Percentiles rank a stretch among this genome's conserved stretches.
These are phyloP conservation scores for Drosophila punjabiensis DNA, from an alignment of 1,140 invertebrate species.

Conservation along the genomic window DNA sequence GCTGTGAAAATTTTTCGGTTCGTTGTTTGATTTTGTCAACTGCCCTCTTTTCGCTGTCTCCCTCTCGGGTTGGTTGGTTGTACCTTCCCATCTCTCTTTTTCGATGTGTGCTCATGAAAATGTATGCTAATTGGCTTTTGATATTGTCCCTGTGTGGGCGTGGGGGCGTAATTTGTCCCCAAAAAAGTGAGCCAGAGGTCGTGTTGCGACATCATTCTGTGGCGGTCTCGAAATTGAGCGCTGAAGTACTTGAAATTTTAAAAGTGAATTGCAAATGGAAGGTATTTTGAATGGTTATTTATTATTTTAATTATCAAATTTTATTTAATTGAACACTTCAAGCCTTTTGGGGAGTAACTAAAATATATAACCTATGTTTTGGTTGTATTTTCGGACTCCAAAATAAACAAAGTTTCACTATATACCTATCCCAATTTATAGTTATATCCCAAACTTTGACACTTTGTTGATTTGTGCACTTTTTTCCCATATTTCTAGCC, in stretches of 20 bases:
- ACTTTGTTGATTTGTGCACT: constrained; percentile 68
- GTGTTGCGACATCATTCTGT: constrained; percentile 54
- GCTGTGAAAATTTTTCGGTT: constrained; percentile 72
- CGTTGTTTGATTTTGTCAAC: constrained; percentile 73
- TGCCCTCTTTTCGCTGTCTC: constrained; percentile 6
- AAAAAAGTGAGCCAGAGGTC: constrained; percentile 18
- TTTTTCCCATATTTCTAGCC: constrained; percentile 38
- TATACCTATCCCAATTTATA: constrained; percentile 43
- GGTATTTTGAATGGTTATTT: background rate
- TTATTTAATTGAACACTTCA: background rate
- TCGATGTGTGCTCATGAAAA: constrained; percentile 50
- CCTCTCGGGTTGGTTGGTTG: no score
- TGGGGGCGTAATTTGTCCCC: constrained; percentile 51
- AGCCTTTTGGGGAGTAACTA: background rate
- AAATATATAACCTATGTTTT: background rate
- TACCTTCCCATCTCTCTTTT: constrained; percentile 2
- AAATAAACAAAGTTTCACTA: background rate
- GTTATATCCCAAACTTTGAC: constrained; percentile 49
- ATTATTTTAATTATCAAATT: background rate
- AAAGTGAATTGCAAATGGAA: background rate
- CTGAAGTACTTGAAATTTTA: background rate
- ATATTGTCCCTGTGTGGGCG: constrained; percentile 60
- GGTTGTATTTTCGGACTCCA: no score
- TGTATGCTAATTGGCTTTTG: constrained; percentile 84
- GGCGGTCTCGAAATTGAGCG: constrained; percentile 1